Base-by-base conservation (phyloP, 2,113 vertebrate species). In the Chionis minor region DNA sequence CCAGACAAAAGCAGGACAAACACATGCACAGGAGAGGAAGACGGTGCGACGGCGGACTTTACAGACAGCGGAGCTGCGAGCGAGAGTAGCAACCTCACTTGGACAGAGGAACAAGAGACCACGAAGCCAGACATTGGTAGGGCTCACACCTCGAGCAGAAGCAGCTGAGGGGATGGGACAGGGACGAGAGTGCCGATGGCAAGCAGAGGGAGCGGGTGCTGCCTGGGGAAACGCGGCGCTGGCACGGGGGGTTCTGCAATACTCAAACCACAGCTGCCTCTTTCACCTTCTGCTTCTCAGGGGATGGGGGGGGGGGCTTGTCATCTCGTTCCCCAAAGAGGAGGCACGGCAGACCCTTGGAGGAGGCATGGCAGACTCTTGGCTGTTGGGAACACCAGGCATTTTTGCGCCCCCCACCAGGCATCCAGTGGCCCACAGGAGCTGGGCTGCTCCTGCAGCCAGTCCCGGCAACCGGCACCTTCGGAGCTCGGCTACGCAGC, bases 381-480 rank as follows among this genome's bases (percentile, higher is more conserved):
- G 58, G 59, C 58, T 59, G 10, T 33, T 16, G 35, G 92, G 26
- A 1, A 19, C 21, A 42, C 6, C 7, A 4, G 12, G 8, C 21
- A 2, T 4, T 16, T 14, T 2, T 4, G 40, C n/a, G 8, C 15
- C 38, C 38, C 21, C 17, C 12, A 7, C 24, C 16, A 1, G 0
- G 8, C 26, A 47, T 7, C 42, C 22, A 20, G 16, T 4, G n/a
- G n/a, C 26, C 17, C 14, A 0, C 0, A 35, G 52, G 81, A 16
- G 24, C 47, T 10, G 90, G 28, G 65, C 65, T 62, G 86, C 47
- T 38, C 21, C 63, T 9, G 22, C 3, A 5, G 1, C 35, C 55
- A 3, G 61, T 1, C 33, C 59, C 49, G 56, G 51, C 16, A 3
- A 16, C 12, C 8, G 77, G 77, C 54, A 10, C 1, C 1, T 8